Evolutionary conservation across 2,113 vertebrate species (phyloP).

Genomic region (Osmerus mordax): DNA sequence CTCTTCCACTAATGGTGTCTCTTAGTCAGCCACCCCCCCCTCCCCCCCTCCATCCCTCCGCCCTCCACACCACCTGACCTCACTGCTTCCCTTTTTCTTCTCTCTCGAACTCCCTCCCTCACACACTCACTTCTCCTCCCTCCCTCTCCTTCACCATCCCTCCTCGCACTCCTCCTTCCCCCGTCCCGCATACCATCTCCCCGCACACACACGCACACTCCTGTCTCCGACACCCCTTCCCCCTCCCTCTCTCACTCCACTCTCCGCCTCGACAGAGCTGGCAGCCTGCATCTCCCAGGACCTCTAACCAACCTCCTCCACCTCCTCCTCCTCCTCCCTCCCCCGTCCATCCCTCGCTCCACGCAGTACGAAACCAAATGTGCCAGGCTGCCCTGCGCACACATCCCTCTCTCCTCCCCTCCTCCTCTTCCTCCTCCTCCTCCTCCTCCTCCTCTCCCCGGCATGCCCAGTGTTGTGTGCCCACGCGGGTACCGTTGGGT

Average conservation of each 20-base stretch:
- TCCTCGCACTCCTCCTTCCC: slow-evolving; percentile 21
- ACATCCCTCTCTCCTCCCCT: slow-evolving; percentile 13
- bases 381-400: not conserved
- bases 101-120: not conserved
- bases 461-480: slow-evolving; percentile 28
- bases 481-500: slow-evolving; percentile 51
- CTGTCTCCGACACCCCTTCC: not conserved
- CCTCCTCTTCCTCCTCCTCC: slow-evolving; percentile 11
- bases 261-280: slow-evolving; percentile 45
- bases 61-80: not conserved
- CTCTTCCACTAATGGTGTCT: not conserved
- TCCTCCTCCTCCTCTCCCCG: slow-evolving; percentile 18
- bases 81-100: not conserved
- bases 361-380: too few relatives aligned
- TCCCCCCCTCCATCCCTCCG: too few relatives aligned
- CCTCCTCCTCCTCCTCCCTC: not conserved
- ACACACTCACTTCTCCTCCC: not conserved
- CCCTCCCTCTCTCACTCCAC: slow-evolving; percentile 7
- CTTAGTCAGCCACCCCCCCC: not conserved
- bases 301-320: slow-evolving; percentile 17
- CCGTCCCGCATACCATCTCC: slow-evolving; percentile 30
- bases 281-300: slow-evolving; percentile 44
- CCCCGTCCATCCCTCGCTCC: not conserved
- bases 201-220: not conserved
- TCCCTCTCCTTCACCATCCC: not conserved